These are phyloP conservation scores for Lepeophtheirus nordmannii DNA, from an alignment of 2,888 invertebrate genomes.

Conservation along the genomic window DNA sequence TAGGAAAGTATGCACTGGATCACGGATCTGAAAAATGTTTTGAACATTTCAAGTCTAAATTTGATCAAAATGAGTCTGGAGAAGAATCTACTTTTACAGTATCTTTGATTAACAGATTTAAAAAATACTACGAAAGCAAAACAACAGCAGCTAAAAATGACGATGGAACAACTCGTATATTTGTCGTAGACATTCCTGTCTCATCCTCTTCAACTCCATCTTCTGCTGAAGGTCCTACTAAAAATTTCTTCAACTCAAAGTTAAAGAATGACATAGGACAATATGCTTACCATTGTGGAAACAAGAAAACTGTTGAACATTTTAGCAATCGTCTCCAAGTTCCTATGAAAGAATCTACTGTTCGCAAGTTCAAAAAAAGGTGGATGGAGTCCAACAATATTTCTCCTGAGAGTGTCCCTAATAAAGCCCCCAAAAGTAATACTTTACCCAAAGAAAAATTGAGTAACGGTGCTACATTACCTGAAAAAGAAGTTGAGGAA, in stretches of 20 bases:
- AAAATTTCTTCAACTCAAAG: slow-evolving; percentile 26
- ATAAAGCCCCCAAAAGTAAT: not conserved
- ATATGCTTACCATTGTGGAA: slow-evolving; percentile 29
- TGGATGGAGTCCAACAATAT: slow-evolving; percentile 27
- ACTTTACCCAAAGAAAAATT: not conserved
- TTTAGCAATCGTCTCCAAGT: slow-evolving; percentile 30
- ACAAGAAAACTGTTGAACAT: slow-evolving; percentile 29
- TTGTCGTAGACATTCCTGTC: too few species aligned
- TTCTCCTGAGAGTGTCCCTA: too few species aligned
- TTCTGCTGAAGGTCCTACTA: slow-evolving; percentile 22
- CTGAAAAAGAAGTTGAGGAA: slow-evolving; percentile 18
- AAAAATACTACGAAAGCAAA: slow-evolving; percentile 28
- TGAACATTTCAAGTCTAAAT: slow-evolving; percentile 28
- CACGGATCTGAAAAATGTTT: slow-evolving; percentile 30
- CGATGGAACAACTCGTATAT: not conserved
- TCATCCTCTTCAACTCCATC: too few species aligned
- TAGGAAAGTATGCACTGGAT: slow-evolving; percentile 29
- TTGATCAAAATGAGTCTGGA: slow-evolving; percentile 27
- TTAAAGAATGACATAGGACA: slow-evolving; percentile 30
- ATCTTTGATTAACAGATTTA: slow-evolving; percentile 29
- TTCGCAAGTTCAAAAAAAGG: slow-evolving; percentile 30
- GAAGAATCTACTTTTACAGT: slow-evolving; percentile 20
- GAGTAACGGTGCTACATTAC: not conserved
- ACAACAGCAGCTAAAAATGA: slow-evolving; percentile 24
- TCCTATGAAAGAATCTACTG: slow-evolving; percentile 29